These are phyloP conservation scores for Macropus fuliginosus DNA, from an alignment of 2,797 vertebrate genomes.

Conservation along the genomic window DNA sequence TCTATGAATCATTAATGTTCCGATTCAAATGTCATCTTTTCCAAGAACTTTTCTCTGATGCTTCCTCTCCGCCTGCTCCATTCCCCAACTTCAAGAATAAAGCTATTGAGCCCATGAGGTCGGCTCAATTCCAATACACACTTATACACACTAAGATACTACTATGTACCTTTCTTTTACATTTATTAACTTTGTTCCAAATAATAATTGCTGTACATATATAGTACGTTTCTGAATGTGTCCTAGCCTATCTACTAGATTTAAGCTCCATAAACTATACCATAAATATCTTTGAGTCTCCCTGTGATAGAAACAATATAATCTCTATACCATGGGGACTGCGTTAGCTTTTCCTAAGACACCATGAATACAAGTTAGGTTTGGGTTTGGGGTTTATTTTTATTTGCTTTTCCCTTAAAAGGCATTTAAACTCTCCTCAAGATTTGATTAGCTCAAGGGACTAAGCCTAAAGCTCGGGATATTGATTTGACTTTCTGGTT, in stretches of 20 bases:
- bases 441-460: not conserved
- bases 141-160: not conserved
- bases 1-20: not conserved
- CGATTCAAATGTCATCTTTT: slow-evolving; percentile 19
- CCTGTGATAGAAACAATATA: not conserved
- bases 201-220: not conserved
- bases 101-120: not conserved
- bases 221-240: not conserved
- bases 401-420: not conserved
- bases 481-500: not conserved
- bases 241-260: not conserved
- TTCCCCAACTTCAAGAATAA: not conserved
- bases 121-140: not conserved
- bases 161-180: not conserved
- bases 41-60: not conserved
- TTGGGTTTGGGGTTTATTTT: not conserved
- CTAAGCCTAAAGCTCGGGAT: not conserved
- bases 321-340: not conserved
- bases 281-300: not conserved
- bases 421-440: not conserved
- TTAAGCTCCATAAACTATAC: not conserved
- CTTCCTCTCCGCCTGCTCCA: not conserved
- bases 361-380: not conserved
- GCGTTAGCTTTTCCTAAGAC: not conserved
- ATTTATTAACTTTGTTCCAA: not conserved